Evolutionary conservation across 2,888 invertebrate genomes (phyloP).

Genomic region (Yponomeuta plumbellus): DNA sequence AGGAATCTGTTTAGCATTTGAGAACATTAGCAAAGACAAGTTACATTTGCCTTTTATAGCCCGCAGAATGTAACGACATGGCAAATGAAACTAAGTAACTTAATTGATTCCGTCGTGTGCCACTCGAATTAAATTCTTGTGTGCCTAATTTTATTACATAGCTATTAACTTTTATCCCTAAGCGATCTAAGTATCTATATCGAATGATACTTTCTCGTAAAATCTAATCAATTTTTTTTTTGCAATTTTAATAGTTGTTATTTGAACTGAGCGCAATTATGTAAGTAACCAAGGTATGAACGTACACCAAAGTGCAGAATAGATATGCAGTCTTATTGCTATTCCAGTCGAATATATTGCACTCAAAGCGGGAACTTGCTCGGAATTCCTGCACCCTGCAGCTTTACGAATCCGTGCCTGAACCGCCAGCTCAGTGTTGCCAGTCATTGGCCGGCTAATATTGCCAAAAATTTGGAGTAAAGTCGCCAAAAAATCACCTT

Average conservation of each 20-base stretch:
- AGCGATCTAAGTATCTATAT: no score
- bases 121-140: not conserved
- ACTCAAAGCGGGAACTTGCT: not conserved
- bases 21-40: not conserved
- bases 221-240: no score
- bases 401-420: not conserved
- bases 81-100: slow-evolving; percentile 2
- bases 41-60: slow-evolving; percentile 7
- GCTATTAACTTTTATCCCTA: no score
- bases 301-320: no score
- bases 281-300: no score
- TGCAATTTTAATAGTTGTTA: no score
- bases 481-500: no score
- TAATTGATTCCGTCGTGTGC: slow-evolving; percentile 15
- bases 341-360: not conserved
- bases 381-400: not conserved
- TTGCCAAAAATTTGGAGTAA: no score
- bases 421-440: not conserved
- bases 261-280: no score
- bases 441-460: no score
- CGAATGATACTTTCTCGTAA: no score
- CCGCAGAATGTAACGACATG: slow-evolving; percentile 1
- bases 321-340: not conserved
- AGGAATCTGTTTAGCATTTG: slow-evolving; percentile 1
- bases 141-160: not conserved